Base-by-base conservation (phyloP, 2,113 vertebrate genomes). In the Entomyzon cyanotis region DNA sequence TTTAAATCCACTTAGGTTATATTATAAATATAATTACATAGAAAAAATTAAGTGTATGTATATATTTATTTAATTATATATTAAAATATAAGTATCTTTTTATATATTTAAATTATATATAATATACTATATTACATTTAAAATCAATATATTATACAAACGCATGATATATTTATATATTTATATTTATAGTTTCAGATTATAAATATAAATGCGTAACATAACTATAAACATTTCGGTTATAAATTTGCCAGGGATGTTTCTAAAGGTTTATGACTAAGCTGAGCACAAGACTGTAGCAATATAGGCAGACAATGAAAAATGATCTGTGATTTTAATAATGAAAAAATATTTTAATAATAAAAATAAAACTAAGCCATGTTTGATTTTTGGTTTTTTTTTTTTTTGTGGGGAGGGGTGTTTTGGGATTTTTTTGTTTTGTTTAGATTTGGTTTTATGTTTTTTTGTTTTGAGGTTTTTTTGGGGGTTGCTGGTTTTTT, bases 381-480 rank as follows among this genome's bases (percentile, higher is more conserved):
- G 4, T 63, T 39, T 70, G 19, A 47, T 3, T 5, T 8, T 33
- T 44, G 16, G 19, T 13, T 42, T 12, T 11, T 42, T 11, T 27
- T 3, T 55, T 56, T 35, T 56, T 15, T 13, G 2, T 3, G 49
- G 5, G n/a, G n/a, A 5, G 3, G 5, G 1, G 3, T 19, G 19
- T 46, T 46, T 19, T 46, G 17, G 44, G 18, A 19, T 19, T 46
- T 20, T 46, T 46, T 46, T 46, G 10, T 33, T 56, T 56, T 55
- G 8, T 15, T 15, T 55, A 5, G 2, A 31, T 47, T n/a, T n/a
- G 19, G 4, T 6, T n/a, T 64, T 25, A 7, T 28, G n/a, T n/a
- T n/a, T 58, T 56, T 37, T 59, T 12, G 21, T 17, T 53, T 17
- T 16, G 17, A 10, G 10, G 8, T 30, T 30, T 31, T 27, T 50